Conservation (phyloP, 2,797 vertebrate genomes). For the Pipistrellus pipistrellus region DNA sequence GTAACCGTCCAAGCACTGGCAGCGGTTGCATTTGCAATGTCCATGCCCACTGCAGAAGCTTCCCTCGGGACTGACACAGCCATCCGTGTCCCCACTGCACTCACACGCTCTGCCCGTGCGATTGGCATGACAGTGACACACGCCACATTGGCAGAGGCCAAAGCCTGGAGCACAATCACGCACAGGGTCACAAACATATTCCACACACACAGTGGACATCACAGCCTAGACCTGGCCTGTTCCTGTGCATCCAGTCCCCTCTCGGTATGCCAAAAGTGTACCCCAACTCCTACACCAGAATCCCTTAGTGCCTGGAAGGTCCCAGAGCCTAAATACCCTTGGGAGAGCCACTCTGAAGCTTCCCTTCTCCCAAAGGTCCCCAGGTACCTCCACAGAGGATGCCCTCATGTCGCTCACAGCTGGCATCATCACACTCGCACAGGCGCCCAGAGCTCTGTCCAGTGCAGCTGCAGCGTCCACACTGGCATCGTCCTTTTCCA, state of each 20-base stretch:
- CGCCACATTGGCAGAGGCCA: conserved; percentile 87
- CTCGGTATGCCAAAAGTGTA: no score
- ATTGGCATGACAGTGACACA: conserved; percentile 83
- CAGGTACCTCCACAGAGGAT: conserved; percentile 88
- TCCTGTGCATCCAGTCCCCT: neutral
- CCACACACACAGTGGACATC: neutral
- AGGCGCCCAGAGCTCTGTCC: conserved; percentile 74
- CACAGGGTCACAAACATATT: neutral
- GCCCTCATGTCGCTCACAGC: conserved; percentile 86
- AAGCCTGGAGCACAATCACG: conserved; percentile 76
- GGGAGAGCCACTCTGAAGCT: neutral
- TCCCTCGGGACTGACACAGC: conserved; percentile 67
- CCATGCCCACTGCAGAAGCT: conserved; percentile 87
- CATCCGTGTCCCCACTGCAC: conserved; percentile 82
- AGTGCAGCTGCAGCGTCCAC: conserved; percentile 88
- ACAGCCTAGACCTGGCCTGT: neutral
- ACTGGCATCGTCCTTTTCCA: conserved; percentile 89
- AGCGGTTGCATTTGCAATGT: conserved; percentile 88
- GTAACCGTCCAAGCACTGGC: conserved; percentile 86
- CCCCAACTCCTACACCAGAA: neutral
- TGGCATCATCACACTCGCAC: conserved; percentile 88
- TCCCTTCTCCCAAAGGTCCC: neutral
- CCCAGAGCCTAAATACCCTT: neutral
- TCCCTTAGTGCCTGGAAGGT: neutral
- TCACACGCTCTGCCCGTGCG: conserved; percentile 87